Conservation (phyloP, 2,888 invertebrate genomes). For the Himalopsyche tibetana region DNA sequence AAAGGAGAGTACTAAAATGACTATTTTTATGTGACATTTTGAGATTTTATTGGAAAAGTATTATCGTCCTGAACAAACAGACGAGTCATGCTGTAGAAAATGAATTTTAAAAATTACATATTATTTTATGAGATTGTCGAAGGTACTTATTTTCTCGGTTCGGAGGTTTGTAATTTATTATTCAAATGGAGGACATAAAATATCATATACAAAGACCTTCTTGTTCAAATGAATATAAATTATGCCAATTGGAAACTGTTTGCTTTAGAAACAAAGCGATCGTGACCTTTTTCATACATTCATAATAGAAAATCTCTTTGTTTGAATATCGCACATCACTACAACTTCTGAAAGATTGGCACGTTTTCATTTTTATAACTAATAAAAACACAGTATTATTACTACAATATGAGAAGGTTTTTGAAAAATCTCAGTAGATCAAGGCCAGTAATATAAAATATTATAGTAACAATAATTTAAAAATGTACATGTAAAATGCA, state of each 20-base stretch:
- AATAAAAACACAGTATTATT: neutral
- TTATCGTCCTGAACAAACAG: too few relatives aligned
- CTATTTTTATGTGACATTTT: too few relatives aligned
- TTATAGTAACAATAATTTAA: too few relatives aligned
- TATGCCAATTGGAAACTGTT: slow-evolving; percentile 35
- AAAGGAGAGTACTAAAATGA: too few relatives aligned
- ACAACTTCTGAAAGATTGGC: neutral
- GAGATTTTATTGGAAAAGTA: too few relatives aligned
- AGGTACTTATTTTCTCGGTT: too few relatives aligned
- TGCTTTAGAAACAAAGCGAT: slow-evolving; percentile 38
- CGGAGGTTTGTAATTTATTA: neutral
- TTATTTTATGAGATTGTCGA: too few relatives aligned
- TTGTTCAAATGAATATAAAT: slow-evolving; percentile 42
- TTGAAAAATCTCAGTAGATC: neutral
- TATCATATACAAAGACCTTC: slow-evolving; percentile 37
- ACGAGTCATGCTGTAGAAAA: too few relatives aligned
- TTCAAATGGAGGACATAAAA: slow-evolving; percentile 39
- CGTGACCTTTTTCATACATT: slow-evolving; percentile 32
- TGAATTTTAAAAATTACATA: too few relatives aligned
- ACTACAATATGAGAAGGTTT: neutral
- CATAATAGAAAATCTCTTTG: slow-evolving; percentile 32
- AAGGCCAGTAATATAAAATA: too few relatives aligned
- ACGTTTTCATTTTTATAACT: neutral
- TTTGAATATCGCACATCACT: neutral
- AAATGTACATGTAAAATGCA: too few relatives aligned